These are phyloP conservation scores for Strigops habroptila DNA, from an alignment of 2,113 vertebrate species.

Conservation along the genomic window DNA sequence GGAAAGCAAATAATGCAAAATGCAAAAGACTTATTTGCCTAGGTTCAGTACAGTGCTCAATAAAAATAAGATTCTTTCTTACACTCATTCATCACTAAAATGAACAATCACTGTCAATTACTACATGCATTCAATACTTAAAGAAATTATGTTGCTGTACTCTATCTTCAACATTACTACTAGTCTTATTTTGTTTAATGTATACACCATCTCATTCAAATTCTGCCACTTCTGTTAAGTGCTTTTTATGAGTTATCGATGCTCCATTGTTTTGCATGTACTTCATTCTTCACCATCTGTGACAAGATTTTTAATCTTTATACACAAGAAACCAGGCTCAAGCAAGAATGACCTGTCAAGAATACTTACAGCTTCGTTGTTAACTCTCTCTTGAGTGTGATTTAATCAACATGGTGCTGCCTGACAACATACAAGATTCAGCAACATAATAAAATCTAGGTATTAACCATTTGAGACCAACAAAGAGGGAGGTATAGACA, in stretches of 20 bases:
- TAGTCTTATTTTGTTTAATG: background rate
- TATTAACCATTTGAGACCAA: slow-evolving; percentile 21
- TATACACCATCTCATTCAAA: background rate
- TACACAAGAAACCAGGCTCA: slow-evolving; percentile 46
- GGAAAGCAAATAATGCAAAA: background rate
- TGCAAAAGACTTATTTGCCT: background rate
- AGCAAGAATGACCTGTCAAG: slow-evolving; percentile 66
- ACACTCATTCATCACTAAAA: background rate
- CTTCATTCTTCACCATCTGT: slow-evolving; percentile 61
- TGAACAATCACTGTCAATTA: slow-evolving; percentile 40
- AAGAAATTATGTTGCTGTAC: background rate
- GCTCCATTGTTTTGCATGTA: slow-evolving; percentile 27
- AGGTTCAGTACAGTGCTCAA: background rate
- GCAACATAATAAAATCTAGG: slow-evolving; percentile 30
- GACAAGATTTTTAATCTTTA: slow-evolving; percentile 70
- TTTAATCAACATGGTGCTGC: slow-evolving; percentile 55
- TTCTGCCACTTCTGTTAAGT: slow-evolving; percentile 44
- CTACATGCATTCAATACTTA: background rate
- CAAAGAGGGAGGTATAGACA: background rate
- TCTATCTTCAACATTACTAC: background rate
- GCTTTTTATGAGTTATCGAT: slow-evolving; percentile 50
- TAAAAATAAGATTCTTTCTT: slow-evolving; percentile 4
- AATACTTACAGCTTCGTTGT: slow-evolving; percentile 63
- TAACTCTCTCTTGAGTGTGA: slow-evolving; percentile 53
- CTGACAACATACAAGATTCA: slow-evolving; percentile 45